Conservation (phyloP, 2,113 vertebrate species). For the Blennius ocellaris region DNA sequence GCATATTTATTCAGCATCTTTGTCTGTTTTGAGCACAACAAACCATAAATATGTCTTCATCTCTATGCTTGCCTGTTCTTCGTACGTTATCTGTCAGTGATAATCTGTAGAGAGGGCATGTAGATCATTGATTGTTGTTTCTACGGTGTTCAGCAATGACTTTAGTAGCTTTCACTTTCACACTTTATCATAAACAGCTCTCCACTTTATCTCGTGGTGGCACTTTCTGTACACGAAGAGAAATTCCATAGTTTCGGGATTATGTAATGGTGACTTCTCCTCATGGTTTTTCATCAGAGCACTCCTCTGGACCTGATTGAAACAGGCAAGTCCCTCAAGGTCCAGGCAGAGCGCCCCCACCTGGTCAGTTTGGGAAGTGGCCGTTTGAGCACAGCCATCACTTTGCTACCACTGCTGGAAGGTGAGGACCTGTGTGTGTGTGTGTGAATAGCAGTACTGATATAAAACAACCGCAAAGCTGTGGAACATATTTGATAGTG, state of each 20-base stretch:
- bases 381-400: conserved; percentile 94
- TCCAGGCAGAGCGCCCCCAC: conserved; percentile 94
- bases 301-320: conserved; percentile 93
- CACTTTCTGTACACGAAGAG: neutral
- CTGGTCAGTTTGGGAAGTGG: conserved; percentile 97
- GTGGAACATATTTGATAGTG: neutral
- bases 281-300: conserved; percentile 78
- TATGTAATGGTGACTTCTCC: neutral
- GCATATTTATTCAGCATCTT: too few species aligned
- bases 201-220: neutral
- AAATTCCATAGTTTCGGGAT: neutral
- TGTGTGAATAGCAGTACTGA: neutral
- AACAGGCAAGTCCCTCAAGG: conserved; percentile 91
- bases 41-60: neutral
- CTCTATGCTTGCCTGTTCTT: neutral
- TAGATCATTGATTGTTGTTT: neutral
- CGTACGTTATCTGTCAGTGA: neutral
- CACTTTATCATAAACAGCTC: neutral
- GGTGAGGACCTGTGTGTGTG: conserved; percentile 78
- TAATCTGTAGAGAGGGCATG: neutral
- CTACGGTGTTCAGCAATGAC: neutral
- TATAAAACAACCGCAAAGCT: neutral
- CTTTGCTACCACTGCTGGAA: conserved; percentile 92
- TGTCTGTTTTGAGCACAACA: neutral
- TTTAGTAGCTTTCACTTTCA: neutral